phyloP scores from a whole-genome alignment of 2,797 vertebrate genomes.

The Epinephelus malabaricus region DNA sequence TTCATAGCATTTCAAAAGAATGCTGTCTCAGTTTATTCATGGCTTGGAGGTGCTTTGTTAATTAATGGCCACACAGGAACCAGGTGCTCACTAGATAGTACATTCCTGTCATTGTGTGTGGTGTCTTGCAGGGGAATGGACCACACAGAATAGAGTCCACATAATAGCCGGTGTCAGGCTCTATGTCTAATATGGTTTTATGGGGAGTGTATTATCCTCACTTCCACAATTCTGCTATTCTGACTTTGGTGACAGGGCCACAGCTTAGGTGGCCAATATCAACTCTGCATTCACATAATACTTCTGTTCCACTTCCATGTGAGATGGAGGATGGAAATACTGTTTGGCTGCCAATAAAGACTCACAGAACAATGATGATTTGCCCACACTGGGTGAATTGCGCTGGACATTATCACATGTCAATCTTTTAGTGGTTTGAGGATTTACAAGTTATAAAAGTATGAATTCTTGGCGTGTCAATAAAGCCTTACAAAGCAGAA shows the following conservation, averaged over 20 bases:
- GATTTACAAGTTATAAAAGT: conserved; percentile 48
- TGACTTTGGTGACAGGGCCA: conserved; percentile 12
- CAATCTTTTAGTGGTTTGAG: conserved; percentile 35
- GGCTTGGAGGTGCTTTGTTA: conserved; percentile 7
- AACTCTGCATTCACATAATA: conserved; percentile 30
- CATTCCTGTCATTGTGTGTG: background rate
- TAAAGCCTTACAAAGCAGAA: conserved; percentile 33
- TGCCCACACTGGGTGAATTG: conserved; percentile 34
- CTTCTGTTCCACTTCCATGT: conserved; percentile 37
- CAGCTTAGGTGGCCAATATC: conserved; percentile 27
- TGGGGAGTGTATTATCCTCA: conserved; percentile 18
- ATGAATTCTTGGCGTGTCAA: conserved; percentile 54
- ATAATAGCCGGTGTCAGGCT: conserved; percentile 31
- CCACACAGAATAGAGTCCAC: conserved; percentile 27
- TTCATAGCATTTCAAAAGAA: background rate
- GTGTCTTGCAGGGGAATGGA: conserved; percentile 9
- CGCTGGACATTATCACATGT: conserved; percentile 47
- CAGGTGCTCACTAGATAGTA: background rate
- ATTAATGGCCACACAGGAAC: conserved; percentile 1
- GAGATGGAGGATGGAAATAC: conserved; percentile 17
- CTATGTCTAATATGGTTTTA: conserved; percentile 48
- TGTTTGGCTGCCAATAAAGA: conserved; percentile 48
- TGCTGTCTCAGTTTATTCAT: background rate
- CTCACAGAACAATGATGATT: conserved; percentile 44
- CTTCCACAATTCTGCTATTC: conserved; percentile 31